phyloP scores from a whole-genome alignment of 2,113 vertebrate genomes.

The Protomyctophum bolini region DNA sequence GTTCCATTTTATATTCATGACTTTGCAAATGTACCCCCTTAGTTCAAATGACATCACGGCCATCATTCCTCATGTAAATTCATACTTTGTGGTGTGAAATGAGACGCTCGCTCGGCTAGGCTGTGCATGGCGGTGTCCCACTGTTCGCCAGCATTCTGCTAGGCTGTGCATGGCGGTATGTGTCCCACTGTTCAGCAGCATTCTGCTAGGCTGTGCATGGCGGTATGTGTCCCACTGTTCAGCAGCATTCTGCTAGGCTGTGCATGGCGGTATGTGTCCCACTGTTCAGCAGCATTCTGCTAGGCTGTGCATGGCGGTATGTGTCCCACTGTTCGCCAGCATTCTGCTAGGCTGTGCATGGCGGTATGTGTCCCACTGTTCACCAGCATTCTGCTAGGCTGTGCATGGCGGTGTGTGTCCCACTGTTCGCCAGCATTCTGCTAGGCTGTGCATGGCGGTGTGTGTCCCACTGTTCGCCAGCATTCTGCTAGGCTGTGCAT shows the following conservation, averaged over 20 bases:
- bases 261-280: not conserved
- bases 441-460: too few species aligned
- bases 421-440: too few species aligned
- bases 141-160: not conserved
- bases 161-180: not conserved
- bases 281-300: not conserved
- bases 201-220: not conserved
- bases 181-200: not conserved
- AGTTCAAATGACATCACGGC: not conserved
- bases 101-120: not conserved
- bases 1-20: slow-evolving; percentile 3
- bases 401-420: too few species aligned
- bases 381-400: too few species aligned
- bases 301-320: not conserved
- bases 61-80: not conserved
- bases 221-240: not conserved
- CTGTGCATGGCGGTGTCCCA: not conserved
- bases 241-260: not conserved
- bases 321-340: not conserved
- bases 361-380: too few species aligned
- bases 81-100: not conserved
- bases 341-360: too few species aligned
- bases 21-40: not conserved
- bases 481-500: not conserved
- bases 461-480: too few species aligned